Conservation (phyloP, 2,888 invertebrate genomes). For the Nebria brevicollis region DNA sequence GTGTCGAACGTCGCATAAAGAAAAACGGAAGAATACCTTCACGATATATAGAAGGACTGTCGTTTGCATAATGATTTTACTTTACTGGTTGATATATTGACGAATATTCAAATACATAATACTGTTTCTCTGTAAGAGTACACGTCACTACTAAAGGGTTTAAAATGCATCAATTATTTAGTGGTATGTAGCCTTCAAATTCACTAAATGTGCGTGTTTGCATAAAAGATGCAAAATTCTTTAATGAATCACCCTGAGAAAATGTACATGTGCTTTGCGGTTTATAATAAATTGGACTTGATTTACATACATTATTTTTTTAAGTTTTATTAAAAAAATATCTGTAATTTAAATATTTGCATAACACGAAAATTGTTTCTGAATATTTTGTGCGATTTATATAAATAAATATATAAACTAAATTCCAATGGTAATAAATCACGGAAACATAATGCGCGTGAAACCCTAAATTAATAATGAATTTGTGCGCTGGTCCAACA, state of each 20-base stretch:
- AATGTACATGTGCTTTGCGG: not conserved
- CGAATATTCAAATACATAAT: too few species aligned
- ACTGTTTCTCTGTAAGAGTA: too few species aligned
- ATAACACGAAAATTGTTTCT: too few species aligned
- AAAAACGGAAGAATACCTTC: not conserved
- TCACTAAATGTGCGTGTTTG: not conserved
- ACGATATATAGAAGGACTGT: not conserved
- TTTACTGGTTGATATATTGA: not conserved
- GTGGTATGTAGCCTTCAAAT: not conserved
- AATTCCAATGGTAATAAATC: not conserved
- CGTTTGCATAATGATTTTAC: not conserved
- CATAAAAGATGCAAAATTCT: constrained; percentile 10
- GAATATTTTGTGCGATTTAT: too few species aligned
- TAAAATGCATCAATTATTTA: too few species aligned
- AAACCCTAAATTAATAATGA: too few species aligned
- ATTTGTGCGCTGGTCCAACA: too few species aligned
- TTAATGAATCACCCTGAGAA: constrained; percentile 11
- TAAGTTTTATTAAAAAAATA: too few species aligned
- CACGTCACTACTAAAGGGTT: too few species aligned
- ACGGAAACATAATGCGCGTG: too few species aligned
- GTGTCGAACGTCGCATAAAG: not conserved
- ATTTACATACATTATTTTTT: too few species aligned
- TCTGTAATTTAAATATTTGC: too few species aligned
- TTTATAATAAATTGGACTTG: not conserved
- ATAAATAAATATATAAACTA: not conserved